Conservation (phyloP, 2,797 vertebrate genomes). For the Paramormyrops hopkinsi region DNA sequence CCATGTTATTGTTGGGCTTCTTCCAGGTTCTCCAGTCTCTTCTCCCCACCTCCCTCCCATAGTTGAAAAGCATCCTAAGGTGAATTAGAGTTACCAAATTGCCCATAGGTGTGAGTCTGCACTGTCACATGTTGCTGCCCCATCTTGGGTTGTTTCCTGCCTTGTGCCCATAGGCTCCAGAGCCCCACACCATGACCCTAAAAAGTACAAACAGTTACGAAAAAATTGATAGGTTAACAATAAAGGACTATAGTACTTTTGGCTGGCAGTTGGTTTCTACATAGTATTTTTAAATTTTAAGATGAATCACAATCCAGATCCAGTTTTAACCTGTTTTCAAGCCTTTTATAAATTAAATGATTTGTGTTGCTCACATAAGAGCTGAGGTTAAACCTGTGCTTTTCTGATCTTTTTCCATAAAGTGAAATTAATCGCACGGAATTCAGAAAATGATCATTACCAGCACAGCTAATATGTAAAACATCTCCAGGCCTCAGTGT, state of each 20-base stretch:
- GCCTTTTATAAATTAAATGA: not conserved
- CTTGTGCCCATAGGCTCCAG: too few species aligned
- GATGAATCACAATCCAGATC: not conserved
- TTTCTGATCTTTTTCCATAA: not conserved
- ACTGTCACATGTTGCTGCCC: not conserved
- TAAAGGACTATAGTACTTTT: not conserved
- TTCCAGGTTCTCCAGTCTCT: not conserved
- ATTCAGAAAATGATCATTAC: not conserved
- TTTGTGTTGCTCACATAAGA: not conserved
- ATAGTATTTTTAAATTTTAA: not conserved
- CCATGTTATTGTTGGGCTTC: not conserved
- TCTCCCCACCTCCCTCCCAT: not conserved
- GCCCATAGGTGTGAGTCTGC: not conserved
- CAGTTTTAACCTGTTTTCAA: not conserved
- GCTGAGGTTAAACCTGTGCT: not conserved
- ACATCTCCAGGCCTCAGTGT: not conserved
- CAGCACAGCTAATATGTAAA: not conserved
- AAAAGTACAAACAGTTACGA: not conserved
- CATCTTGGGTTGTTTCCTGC: not conserved
- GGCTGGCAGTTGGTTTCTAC: not conserved
- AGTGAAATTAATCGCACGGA: not conserved
- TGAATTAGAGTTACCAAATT: not conserved
- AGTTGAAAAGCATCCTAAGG: not conserved
- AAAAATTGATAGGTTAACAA: not conserved
- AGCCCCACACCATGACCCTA: not conserved